Evolutionary conservation across 2,888 invertebrate genomes (phyloP).

Genomic region (Campoplex capitator): DNA sequence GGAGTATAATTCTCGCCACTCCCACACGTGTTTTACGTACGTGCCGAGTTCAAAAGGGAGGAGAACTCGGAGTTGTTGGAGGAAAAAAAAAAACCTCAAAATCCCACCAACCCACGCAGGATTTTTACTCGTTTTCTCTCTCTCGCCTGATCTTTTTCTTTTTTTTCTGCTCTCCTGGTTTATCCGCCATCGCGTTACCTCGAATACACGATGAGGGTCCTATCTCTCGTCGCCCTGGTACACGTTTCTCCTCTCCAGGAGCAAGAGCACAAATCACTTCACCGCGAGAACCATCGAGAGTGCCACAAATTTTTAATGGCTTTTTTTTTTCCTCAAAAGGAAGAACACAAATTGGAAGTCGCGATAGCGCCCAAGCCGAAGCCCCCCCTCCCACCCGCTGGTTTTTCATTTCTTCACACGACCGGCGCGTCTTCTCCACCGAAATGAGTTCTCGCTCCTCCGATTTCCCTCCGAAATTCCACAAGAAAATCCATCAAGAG

Average conservation of each 20-base stretch:
- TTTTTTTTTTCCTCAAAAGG: constrained; percentile 43
- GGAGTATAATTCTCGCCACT: constrained; percentile 60
- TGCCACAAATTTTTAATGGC: constrained; percentile 75
- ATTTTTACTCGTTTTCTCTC: constrained; percentile 31
- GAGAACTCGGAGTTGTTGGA: constrained; percentile 62
- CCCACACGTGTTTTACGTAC: constrained; percentile 69
- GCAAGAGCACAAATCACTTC: constrained; percentile 79
- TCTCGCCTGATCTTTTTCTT: constrained; percentile 11
- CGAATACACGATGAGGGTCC: constrained; percentile 63
- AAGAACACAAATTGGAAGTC: constrained; percentile 28
- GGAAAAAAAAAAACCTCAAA: constrained; percentile 74
- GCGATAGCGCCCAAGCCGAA: constrained; percentile 57
- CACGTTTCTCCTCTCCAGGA: constrained; percentile 58
- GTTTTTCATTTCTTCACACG: constrained; percentile 12
- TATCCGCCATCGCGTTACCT: constrained; percentile 73
- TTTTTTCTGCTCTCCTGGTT: constrained; percentile 57
- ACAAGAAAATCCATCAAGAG: constrained; percentile 14
- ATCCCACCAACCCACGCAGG: constrained; percentile 75
- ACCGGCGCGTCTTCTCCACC: constrained; percentile 1
- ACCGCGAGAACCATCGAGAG: constrained; percentile 62
- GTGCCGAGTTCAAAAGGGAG: constrained; percentile 50
- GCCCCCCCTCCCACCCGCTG: constrained; percentile 43
- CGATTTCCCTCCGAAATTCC: constrained; percentile 1
- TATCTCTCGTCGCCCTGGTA: constrained; percentile 21
- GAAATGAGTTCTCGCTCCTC: constrained; percentile 1